A percentile compares a stretch with the other conserved stretches of the same genome.
Conservation (phyloP, 2,888 invertebrate genomes). For the Oscheius onirici region DNA sequence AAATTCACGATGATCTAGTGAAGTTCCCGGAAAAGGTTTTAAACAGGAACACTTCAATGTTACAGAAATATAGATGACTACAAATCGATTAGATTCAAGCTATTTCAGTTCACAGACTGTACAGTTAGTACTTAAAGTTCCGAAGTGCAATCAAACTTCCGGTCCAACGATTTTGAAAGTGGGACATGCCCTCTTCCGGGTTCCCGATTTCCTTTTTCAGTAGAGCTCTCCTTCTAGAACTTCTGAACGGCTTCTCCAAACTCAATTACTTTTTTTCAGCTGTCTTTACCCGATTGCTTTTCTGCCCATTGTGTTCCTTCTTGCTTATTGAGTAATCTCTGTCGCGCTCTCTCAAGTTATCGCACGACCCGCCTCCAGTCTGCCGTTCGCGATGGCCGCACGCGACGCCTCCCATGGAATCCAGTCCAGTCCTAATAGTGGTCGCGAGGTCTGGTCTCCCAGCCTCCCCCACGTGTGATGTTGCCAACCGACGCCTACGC, state of each 20-base stretch:
- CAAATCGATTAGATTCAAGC: too few species aligned
- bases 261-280: neutral
- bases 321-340: conserved; percentile 26
- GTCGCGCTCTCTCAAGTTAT: neutral
- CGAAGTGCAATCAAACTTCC: too few species aligned
- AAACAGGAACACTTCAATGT: too few species aligned
- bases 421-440: conserved; percentile 29
- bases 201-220: neutral
- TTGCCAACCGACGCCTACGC: conserved; percentile 21
- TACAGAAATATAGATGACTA: too few species aligned
- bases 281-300: neutral
- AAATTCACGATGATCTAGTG: too few species aligned
- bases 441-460: conserved; percentile 18
- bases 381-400: conserved; percentile 6
- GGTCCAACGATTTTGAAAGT: too few species aligned
- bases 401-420: conserved; percentile 6
- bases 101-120: too few species aligned
- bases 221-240: neutral
- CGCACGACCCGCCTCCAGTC: conserved; percentile 1
- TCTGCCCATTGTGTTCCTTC: conserved; percentile 20
- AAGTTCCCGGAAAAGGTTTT: too few species aligned
- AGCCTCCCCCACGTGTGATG: conserved; percentile 4
- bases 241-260: neutral
- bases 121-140: too few species aligned
- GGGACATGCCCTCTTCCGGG: too few species aligned